Evolutionary conservation across 2,888 invertebrate species (phyloP).

Genomic region (Chromoteleia sp.): DNA sequence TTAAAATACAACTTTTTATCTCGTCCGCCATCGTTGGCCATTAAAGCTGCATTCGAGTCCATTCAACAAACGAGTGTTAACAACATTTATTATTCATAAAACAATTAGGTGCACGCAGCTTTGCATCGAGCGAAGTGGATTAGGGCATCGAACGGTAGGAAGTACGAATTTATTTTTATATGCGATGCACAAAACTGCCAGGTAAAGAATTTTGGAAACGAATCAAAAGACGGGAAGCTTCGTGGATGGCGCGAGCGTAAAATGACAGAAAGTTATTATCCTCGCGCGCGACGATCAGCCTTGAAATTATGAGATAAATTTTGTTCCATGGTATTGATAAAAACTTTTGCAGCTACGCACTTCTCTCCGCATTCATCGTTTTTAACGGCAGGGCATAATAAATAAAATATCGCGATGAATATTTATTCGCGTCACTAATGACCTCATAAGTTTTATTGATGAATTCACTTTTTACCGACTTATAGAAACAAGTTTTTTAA

Average conservation of each 20-base stretch:
- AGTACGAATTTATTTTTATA: conserved; percentile 4
- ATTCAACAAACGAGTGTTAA: conserved; percentile 16
- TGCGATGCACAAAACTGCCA: not conserved
- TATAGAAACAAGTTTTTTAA: not conserved
- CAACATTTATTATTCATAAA: conserved; percentile 26
- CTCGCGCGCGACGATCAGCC: conserved; percentile 13
- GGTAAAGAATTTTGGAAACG: conserved; percentile 21
- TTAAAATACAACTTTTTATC: conserved; percentile 12
- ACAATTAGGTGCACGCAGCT: conserved; percentile 17
- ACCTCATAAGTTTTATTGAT: conserved; percentile 25
- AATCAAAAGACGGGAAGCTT: conserved; percentile 14
- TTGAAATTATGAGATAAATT: conserved; percentile 50
- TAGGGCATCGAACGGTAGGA: not conserved
- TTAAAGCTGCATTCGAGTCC: conserved; percentile 1
- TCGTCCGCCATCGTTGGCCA: not conserved
- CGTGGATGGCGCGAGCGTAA: conserved; percentile 5
- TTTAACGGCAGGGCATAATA: conserved; percentile 17
- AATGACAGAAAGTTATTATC: conserved; percentile 30
- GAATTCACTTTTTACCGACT: conserved; percentile 10
- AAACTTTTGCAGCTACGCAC: conserved; percentile 23
- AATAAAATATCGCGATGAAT: conserved; percentile 25
- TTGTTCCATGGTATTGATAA: conserved; percentile 27
- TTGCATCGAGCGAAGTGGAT: conserved; percentile 8
- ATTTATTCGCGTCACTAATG: conserved; percentile 25
- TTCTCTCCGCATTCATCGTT: conserved; percentile 23